Percentiles rank a stretch among this genome's conserved stretches.
These are phyloP conservation scores for Tinamus major DNA, from an alignment of 2,797 vertebrate genomes.

Conservation along the genomic window DNA sequence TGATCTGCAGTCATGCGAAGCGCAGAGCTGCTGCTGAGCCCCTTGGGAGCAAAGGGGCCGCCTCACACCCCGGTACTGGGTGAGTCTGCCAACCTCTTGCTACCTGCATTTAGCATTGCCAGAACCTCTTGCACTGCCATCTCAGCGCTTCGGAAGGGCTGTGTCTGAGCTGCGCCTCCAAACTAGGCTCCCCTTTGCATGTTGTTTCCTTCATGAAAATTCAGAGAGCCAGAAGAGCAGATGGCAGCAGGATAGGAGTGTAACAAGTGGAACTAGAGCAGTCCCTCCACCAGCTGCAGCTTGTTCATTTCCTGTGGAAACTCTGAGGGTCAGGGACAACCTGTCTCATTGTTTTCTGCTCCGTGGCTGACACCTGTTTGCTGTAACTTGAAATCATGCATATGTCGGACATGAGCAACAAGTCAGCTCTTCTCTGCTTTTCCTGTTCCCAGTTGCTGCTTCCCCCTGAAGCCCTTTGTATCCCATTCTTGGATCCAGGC, in stretches of 20 bases:
- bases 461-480: conserved; percentile 31
- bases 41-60: not conserved
- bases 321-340: conserved; percentile 33
- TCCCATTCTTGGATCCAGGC: conserved; percentile 26
- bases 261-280: conserved; percentile 13
- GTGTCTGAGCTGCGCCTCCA: not conserved
- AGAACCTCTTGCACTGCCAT: not conserved
- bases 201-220: not conserved
- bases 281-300: conserved; percentile 43
- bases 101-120: not conserved
- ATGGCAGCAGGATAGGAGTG: not conserved
- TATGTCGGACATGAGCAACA: not conserved
- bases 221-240: not conserved
- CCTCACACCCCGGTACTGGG: not conserved
- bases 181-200: not conserved
- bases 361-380: conserved; percentile 51
- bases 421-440: conserved; percentile 46
- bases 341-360: conserved; percentile 1
- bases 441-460: conserved; percentile 46
- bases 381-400: not conserved
- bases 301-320: conserved; percentile 19
- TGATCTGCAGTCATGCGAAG: not conserved
- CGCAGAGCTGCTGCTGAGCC: not conserved
- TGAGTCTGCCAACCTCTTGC: not conserved
- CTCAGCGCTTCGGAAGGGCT: not conserved